Conservation (phyloP, 2,888 invertebrate species). For the Arrhopalites spinosus region DNA sequence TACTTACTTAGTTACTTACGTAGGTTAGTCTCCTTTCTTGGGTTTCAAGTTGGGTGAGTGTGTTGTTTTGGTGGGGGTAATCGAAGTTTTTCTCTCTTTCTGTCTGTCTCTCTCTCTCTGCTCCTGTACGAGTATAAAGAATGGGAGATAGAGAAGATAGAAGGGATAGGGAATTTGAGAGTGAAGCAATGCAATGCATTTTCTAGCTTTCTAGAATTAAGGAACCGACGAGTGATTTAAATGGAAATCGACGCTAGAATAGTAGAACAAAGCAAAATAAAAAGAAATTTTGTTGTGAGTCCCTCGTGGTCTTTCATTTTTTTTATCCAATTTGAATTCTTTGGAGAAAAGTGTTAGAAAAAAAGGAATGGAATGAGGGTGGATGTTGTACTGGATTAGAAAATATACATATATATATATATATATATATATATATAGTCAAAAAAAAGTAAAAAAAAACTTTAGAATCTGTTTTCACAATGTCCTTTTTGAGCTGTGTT, state of each 20-base stretch:
- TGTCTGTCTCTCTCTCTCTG: neutral
- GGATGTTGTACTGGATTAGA: neutral
- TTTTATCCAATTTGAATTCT: conserved; percentile 37
- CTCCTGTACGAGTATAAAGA: neutral
- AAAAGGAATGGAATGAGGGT: neutral
- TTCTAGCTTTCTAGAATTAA: neutral
- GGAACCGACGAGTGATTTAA: conserved; percentile 38
- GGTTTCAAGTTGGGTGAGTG: neutral
- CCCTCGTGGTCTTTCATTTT: conserved; percentile 35
- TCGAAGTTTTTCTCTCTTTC: neutral
- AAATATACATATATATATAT: neutral
- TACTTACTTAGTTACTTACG: neutral
- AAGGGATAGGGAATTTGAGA: neutral
- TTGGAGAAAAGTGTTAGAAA: neutral
- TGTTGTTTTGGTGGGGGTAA: too few species aligned
- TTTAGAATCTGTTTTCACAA: neutral
- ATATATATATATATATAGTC: neutral
- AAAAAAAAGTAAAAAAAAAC: neutral
- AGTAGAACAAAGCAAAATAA: conserved; percentile 17
- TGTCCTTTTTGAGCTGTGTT: too few species aligned
- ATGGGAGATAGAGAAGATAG: neutral
- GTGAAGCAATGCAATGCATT: too few species aligned
- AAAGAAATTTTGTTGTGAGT: conserved; percentile 36
- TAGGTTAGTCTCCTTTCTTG: neutral
- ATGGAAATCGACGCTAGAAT: conserved; percentile 42